Evolutionary conservation across 2,113 vertebrate genomes (phyloP), one percentile per base, ranked within the genome.

Genomic region (Eclectus roratus): DNA sequence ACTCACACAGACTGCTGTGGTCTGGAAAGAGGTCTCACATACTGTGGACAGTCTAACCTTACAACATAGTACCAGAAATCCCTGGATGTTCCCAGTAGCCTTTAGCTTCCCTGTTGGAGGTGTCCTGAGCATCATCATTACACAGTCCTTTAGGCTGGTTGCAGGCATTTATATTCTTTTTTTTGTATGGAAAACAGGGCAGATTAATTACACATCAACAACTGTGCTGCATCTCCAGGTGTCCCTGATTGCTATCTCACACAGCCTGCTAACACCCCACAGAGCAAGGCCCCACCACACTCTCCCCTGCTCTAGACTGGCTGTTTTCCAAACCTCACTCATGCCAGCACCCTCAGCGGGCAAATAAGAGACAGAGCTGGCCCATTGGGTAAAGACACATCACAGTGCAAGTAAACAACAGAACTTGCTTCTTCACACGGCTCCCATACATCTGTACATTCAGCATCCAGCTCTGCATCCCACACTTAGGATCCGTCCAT

Each of bases 391-490:
- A n/a, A 28, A 31, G 12, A 2, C 37, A 82, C 58, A 65, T 5
- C 29, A 41, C 69, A 70, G 16, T 25, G 20, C 50, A 76, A 68
- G 9, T 3, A 24, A 74, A 35, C 5, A n/a, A 7, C 12, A 82
- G 52, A 68, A 49, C 8, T 3, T 31, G 18, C n/a, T 89, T 41
- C 29, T 66, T 52, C 43, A 2, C 31, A 17, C 47, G 41, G 27
- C 28, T 55, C 39, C 58, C 25, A n/a, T 25, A 4, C 7, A 2
- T 7, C 24, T 15, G 3, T 4, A 1, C 24, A 13, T 28, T 55
- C 47, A 87, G 39, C 41, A 68, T 29, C 25, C 7, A 28, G 18
- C 37, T 65, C 56, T 29, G 35, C 23, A 18, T 47, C 66, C 47
- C 10, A 2, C 14, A 8, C 68, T 80, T 60, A 77, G 60, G 65